phyloP scores from a whole-genome alignment of 2,797 vertebrate genomes.

The Craterocephalus amniculus region DNA sequence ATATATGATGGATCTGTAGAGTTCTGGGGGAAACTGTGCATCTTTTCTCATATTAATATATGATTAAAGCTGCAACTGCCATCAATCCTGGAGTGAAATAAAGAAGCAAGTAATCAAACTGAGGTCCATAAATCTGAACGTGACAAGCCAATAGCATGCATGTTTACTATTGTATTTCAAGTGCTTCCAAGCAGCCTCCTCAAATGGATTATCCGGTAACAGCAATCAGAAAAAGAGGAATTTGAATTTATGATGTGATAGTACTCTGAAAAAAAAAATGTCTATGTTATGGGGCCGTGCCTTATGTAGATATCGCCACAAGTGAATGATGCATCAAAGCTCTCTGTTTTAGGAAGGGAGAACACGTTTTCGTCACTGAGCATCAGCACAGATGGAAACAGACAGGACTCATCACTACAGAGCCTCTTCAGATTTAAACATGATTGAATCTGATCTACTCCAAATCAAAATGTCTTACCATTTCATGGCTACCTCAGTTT shows the following conservation, averaged over 20 bases:
- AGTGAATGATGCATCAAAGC: conserved; percentile 29
- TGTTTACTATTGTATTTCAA: conserved; percentile 45
- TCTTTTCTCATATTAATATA: conserved; percentile 64
- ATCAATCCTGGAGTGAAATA: conserved; percentile 68
- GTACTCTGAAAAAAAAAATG: conserved; percentile 2
- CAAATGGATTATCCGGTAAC: conserved; percentile 55
- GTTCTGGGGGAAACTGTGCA: conserved; percentile 50
- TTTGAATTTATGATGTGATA: conserved; percentile 42
- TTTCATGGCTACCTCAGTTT: conserved; percentile 17
- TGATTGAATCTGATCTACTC: conserved; percentile 54
- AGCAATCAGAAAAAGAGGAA: conserved; percentile 20
- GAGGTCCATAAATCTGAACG: conserved; percentile 74
- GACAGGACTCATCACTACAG: conserved; percentile 50
- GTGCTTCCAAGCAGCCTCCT: conserved; percentile 37
- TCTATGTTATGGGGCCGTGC: conserved; percentile 26
- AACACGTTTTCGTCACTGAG: conserved; percentile 40
- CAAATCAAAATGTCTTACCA: conserved; percentile 48
- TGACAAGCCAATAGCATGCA: conserved; percentile 53
- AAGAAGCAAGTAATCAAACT: conserved; percentile 68
- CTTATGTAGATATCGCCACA: conserved; percentile 23
- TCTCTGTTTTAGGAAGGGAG: conserved; percentile 18
- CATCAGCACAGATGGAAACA: conserved; percentile 53
- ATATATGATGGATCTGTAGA: conserved; percentile 54
- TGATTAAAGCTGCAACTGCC: conserved; percentile 63
- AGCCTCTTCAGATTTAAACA: conserved; percentile 51